Conservation (phyloP, 2,888 invertebrate genomes). For the Amphimallon solstitiale region DNA sequence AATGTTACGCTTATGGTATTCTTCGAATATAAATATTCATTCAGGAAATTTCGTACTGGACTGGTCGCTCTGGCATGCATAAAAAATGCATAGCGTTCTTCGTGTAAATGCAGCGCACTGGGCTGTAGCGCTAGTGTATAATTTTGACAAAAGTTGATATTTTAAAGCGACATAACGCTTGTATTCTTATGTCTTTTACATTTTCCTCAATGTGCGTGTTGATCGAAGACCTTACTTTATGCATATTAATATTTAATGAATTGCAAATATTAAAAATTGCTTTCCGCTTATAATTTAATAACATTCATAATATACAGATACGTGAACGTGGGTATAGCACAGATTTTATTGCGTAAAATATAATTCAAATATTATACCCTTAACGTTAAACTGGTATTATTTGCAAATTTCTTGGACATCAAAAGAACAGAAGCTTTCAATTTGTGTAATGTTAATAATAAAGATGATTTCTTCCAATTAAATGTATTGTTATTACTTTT, state of each 20-base stretch:
- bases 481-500: too few relatives aligned
- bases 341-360: neutral
- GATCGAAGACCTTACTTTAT: neutral
- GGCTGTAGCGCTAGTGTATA: slow-evolving; percentile 19
- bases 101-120: slow-evolving; percentile 16
- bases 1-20: slow-evolving; percentile 20
- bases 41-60: slow-evolving; percentile 16
- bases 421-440: too few relatives aligned
- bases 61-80: slow-evolving; percentile 21
- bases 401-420: too few relatives aligned
- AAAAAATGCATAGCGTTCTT: slow-evolving; percentile 18
- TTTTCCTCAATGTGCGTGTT: slow-evolving; percentile 4
- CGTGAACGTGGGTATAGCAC: neutral
- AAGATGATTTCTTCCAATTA: too few relatives aligned
- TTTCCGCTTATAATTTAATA: slow-evolving; percentile 8
- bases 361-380: too few relatives aligned
- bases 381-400: too few relatives aligned
- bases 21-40: slow-evolving; percentile 34
- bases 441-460: too few relatives aligned
- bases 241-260: neutral
- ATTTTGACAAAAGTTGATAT: slow-evolving; percentile 36
- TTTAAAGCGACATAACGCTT: slow-evolving; percentile 22
- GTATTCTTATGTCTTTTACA: neutral
- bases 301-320: neutral
- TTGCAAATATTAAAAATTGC: slow-evolving; percentile 22